Percentiles rank a stretch among this genome's conserved stretches.
These are phyloP conservation scores for Diachasmimorpha longicaudata DNA, from an alignment of 1,140 invertebrate genomes.

Conservation along the genomic window DNA sequence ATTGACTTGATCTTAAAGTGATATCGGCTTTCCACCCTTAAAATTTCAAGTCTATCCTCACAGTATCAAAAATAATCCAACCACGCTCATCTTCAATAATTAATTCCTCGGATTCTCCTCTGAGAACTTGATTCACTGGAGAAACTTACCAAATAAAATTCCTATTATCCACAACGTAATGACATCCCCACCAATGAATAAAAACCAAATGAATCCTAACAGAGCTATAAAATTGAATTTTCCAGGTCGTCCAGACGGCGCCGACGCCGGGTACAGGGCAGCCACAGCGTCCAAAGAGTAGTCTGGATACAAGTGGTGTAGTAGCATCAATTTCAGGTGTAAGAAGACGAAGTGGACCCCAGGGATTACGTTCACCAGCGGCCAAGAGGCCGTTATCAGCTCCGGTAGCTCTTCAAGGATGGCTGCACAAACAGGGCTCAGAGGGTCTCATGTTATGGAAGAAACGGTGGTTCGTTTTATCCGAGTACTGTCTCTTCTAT, in stretches of 20 bases:
- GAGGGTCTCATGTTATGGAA: conserved; percentile 93
- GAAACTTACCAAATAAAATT: no score
- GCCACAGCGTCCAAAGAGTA: conserved; percentile 44
- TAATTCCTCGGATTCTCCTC: no score
- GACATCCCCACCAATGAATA: no score
- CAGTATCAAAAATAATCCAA: no score
- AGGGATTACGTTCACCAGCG: conserved; percentile 74
- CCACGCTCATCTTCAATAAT: no score
- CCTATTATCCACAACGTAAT: no score
- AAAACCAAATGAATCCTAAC: not conserved
- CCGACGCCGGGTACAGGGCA: conserved; percentile 41
- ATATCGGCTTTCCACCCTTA: no score
- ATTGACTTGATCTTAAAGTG: no score
- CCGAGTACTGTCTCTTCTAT: conserved; percentile 93
- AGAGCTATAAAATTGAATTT: conserved; percentile 7
- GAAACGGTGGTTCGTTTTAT: conserved; percentile 92
- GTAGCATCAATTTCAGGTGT: conserved; percentile 66
- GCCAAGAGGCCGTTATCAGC: conserved; percentile 79
- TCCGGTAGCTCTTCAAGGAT: conserved; percentile 84
- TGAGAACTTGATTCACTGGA: no score
- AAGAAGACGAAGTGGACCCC: conserved; percentile 69
- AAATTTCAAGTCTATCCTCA: no score
- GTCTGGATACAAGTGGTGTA: conserved; percentile 55
- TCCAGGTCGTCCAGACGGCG: conserved; percentile 50
- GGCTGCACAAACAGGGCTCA: conserved; percentile 91